phyloP scores from a whole-genome alignment of 2,888 invertebrate species.

The Parochlus steinenii region DNA sequence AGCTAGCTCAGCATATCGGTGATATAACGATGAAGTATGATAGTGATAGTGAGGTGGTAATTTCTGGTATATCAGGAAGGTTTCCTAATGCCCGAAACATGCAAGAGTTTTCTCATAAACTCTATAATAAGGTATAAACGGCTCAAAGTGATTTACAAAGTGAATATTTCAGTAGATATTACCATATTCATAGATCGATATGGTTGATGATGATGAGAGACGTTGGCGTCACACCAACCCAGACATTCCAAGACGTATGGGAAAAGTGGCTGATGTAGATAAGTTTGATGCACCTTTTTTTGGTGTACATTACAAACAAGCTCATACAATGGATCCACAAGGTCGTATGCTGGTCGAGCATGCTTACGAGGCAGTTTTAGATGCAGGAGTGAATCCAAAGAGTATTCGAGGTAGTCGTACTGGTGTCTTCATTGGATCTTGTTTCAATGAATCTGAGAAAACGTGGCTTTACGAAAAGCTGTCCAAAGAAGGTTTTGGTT shows the following conservation, averaged over 20 bases:
- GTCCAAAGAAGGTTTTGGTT: constrained; percentile 32
- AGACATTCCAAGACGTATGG: constrained; percentile 56
- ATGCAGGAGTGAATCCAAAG: constrained; percentile 53
- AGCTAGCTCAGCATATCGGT: too few relatives aligned
- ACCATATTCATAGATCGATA: constrained; percentile 45
- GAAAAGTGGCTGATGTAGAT: constrained; percentile 49
- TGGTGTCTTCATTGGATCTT: constrained; percentile 57
- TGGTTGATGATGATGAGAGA: constrained; percentile 62
- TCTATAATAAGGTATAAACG: constrained; percentile 9
- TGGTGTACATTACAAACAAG: constrained; percentile 57
- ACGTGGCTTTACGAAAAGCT: constrained; percentile 51
- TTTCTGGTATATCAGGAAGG: constrained; percentile 7
- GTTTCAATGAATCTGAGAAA: constrained; percentile 54
- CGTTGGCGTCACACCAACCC: constrained; percentile 59
- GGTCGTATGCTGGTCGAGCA: constrained; percentile 60
- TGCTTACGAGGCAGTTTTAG: constrained; percentile 61
- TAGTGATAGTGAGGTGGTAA: not conserved
- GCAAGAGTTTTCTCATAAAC: constrained; percentile 2
- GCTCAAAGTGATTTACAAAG: too few relatives aligned
- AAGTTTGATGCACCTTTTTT: constrained; percentile 66
- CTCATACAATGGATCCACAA: constrained; percentile 62
- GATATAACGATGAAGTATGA: too few relatives aligned
- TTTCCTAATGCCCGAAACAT: constrained; percentile 3
- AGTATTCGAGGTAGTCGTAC: constrained; percentile 45
- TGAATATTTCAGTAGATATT: too few relatives aligned